Percentiles rank a stretch among this genome's conserved stretches.
phyloP scores from a whole-genome alignment of 1,140 invertebrate species.

The Drosophila littoralis region DNA sequence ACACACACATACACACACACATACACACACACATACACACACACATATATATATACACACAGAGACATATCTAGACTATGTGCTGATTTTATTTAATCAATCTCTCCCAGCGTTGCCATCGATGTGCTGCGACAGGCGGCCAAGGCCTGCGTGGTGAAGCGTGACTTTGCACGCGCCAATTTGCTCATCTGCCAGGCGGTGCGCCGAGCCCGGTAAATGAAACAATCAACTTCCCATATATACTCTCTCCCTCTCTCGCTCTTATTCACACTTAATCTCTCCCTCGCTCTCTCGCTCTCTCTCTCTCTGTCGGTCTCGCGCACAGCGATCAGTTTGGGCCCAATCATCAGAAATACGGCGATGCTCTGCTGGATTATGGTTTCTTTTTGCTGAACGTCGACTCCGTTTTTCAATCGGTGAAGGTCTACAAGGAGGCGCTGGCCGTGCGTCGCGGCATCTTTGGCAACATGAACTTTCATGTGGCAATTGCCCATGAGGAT shows the following conservation, averaged over 20 bases:
- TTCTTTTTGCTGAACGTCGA: slow-evolving; percentile 96
- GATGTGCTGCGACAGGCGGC: slow-evolving; percentile 93
- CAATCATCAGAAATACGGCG: slow-evolving; percentile 92
- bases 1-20: background rate
- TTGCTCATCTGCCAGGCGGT: slow-evolving; percentile 93
- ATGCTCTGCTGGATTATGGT: slow-evolving; percentile 93
- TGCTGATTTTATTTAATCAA: slow-evolving; percentile 15
- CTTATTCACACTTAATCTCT: background rate
- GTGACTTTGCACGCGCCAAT: slow-evolving; percentile 92
- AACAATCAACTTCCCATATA: background rate
- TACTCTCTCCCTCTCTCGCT: background rate
- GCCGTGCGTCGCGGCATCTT: slow-evolving; percentile 91
- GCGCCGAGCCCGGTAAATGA: slow-evolving; percentile 87
- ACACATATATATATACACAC: background rate
- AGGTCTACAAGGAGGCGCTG: slow-evolving; percentile 92
- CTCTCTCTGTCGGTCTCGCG: background rate
- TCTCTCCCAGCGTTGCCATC: slow-evolving; percentile 86
- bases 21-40: background rate
- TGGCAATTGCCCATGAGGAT: slow-evolving; percentile 95
- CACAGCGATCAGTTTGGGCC: slow-evolving; percentile 86
- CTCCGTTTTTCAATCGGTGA: slow-evolving; percentile 91
- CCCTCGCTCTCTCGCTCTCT: slow-evolving; percentile 5
- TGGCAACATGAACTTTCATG: slow-evolving; percentile 92
- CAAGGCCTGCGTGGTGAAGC: slow-evolving; percentile 94
- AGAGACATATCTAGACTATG: background rate